Evolutionary conservation across 2,113 vertebrate species (phyloP).

Genomic region (Grantiella picta): DNA sequence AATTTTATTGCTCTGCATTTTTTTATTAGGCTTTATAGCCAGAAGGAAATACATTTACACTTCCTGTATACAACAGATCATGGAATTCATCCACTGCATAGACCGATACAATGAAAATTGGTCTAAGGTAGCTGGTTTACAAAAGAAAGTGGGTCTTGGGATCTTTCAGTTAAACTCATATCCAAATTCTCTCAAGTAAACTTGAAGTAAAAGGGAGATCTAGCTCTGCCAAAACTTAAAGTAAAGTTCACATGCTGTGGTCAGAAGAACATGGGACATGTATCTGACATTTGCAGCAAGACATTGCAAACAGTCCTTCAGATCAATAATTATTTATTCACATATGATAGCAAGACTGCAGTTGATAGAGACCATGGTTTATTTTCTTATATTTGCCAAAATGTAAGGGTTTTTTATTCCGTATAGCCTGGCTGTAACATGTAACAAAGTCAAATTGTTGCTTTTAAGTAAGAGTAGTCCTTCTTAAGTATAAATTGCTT

Average conservation of each 20-base stretch:
- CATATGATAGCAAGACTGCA: background rate
- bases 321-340: background rate
- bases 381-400: background rate
- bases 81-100: background rate
- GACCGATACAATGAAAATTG: background rate
- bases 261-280: background rate
- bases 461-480: background rate
- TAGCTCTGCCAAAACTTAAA: background rate
- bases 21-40: background rate
- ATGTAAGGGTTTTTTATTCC: fast-evolving
- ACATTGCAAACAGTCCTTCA: background rate
- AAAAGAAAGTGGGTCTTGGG: background rate
- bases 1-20: background rate
- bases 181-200: background rate
- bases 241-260: background rate
- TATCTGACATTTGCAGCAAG: background rate
- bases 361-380: background rate
- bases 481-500: background rate
- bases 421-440: background rate
- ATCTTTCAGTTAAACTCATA: background rate
- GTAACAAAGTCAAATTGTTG: background rate
- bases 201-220: background rate
- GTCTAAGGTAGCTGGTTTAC: background rate
- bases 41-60: background rate
- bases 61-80: background rate